These are phyloP conservation scores for Sylvicola fuscatus DNA, from an alignment of 2,888 invertebrate species.

Conservation along the genomic window DNA sequence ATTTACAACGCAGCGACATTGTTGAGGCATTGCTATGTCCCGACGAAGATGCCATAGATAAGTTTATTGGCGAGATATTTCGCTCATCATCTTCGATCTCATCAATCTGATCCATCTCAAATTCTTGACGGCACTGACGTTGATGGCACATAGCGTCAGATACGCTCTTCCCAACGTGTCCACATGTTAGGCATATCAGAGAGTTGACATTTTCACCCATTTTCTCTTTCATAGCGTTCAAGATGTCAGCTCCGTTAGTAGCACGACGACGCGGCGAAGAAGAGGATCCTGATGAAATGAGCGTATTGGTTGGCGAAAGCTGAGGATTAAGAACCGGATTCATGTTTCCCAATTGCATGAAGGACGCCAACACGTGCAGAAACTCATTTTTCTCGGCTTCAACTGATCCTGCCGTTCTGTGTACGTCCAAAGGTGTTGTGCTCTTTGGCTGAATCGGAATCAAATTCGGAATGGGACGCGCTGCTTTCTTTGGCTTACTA, in stretches of 20 bases:
- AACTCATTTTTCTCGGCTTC: background rate
- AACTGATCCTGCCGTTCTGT: background rate
- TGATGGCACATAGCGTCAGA: conserved; percentile 65
- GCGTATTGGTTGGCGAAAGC: conserved; percentile 10
- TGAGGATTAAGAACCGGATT: conserved; percentile 13
- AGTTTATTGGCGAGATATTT: conserved; percentile 24
- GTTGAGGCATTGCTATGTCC: conserved; percentile 14
- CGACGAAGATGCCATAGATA: conserved; percentile 10
- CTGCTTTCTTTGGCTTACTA: conserved; percentile 18
- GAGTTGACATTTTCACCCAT: conserved; percentile 41
- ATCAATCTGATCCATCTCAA: too few species aligned
- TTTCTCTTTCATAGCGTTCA: conserved; percentile 62
- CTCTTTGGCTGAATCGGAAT: conserved; percentile 42
- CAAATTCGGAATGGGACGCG: conserved; percentile 52
- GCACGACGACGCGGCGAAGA: conserved; percentile 25
- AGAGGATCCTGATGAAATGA: conserved; percentile 13
- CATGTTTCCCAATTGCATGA: conserved; percentile 33
- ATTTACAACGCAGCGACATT: conserved; percentile 63
- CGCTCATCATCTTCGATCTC: conserved; percentile 13
- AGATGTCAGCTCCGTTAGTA: conserved; percentile 41
- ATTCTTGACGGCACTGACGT: conserved; percentile 34
- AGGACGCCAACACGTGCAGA: conserved; percentile 17
- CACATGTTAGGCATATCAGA: conserved; percentile 45
- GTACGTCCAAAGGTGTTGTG: conserved; percentile 19
- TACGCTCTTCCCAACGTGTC: conserved; percentile 58